Base-by-base conservation (phyloP, 2,888 invertebrate genomes). In the Tachina lurida region DNA sequence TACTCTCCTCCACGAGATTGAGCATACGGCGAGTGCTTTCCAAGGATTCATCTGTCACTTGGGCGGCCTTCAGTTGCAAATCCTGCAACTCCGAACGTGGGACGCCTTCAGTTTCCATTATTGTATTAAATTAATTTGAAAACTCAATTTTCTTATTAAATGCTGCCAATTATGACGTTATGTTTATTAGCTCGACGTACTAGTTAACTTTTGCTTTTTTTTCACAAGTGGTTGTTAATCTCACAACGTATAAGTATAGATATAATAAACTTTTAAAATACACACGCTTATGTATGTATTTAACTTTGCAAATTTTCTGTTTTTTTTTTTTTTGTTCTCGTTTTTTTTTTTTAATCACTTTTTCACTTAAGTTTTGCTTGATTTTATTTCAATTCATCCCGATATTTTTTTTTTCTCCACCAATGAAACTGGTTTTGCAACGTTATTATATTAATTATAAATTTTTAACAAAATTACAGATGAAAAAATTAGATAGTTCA, bases 21-120 rank as follows among this genome's bases (percentile, higher is more conserved):
- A 91, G 86, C 91, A 91, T 91, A 4, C 91, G 90, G 1, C 91
- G 89, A 0, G 91, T 91, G 76, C 91, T 91, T 71, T 91, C 91
- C 74, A 91, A 77, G 0, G 91, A 91, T 31, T 91, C 91, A 87
- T 91, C 91, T 10, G 90, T 90, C 67, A 91, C 91, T 84, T 90
- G 90, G 4, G 62, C 91, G 3, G 91, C 89, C 81, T 91, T 91
- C 0, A 90, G 78, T 86, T 91, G 91, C 81, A 91, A 81, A 73
- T 91, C 91, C 86, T 91, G 90, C 87, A 91, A 84, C 88, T 91
- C 91, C 1, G 90, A 88, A 39, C 90, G 91, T 9, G 91, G 91
- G 52, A 88, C 89, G 77, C 89, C 89, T 70, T 90, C 90, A 56
- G 87, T 87, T 75, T 90, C 88, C 90, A 91, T 91, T 74, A 74